Evolutionary conservation across 2,888 invertebrate species (phyloP).

Genomic region (Patella depressa): DNA sequence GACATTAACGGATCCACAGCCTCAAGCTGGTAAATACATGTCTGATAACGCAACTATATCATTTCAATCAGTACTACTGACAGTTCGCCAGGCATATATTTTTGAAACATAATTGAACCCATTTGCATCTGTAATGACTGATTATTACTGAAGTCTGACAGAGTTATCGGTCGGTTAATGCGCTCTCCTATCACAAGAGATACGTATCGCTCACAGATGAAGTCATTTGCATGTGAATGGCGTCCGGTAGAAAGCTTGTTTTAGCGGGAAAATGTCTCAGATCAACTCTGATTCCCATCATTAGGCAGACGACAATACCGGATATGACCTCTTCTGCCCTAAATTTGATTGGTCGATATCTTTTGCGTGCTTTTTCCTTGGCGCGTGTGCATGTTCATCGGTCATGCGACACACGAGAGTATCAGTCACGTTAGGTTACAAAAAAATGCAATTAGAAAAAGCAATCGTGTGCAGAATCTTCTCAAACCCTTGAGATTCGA

Average conservation of each 20-base stretch:
- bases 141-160: background rate
- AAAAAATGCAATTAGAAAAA: slow-evolving; percentile 13
- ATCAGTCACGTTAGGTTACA: background rate
- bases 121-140: slow-evolving; percentile 8
- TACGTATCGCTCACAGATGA: slow-evolving; percentile 10
- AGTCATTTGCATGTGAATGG: slow-evolving; percentile 11
- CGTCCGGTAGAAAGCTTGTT: slow-evolving; percentile 10
- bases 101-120: slow-evolving; percentile 9
- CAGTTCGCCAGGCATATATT: slow-evolving; percentile 6
- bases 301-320: slow-evolving; percentile 10
- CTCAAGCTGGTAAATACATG: slow-evolving; percentile 7
- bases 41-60: slow-evolving; percentile 9
- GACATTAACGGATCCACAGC: slow-evolving; percentile 2
- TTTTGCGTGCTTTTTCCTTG: background rate
- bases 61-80: slow-evolving; percentile 5
- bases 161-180: slow-evolving; percentile 9
- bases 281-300: background rate
- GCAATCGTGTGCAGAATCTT: slow-evolving; percentile 9
- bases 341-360: slow-evolving; percentile 3
- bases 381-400: slow-evolving; percentile 3
- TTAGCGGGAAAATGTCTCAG: slow-evolving; percentile 5
- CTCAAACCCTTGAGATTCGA: background rate
- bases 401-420: background rate
- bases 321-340: slow-evolving; percentile 2
- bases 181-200: slow-evolving; percentile 6